These are phyloP conservation scores for Capreolus pygargus DNA, from an alignment of 2,113 vertebrate species.

Conservation along the genomic window DNA sequence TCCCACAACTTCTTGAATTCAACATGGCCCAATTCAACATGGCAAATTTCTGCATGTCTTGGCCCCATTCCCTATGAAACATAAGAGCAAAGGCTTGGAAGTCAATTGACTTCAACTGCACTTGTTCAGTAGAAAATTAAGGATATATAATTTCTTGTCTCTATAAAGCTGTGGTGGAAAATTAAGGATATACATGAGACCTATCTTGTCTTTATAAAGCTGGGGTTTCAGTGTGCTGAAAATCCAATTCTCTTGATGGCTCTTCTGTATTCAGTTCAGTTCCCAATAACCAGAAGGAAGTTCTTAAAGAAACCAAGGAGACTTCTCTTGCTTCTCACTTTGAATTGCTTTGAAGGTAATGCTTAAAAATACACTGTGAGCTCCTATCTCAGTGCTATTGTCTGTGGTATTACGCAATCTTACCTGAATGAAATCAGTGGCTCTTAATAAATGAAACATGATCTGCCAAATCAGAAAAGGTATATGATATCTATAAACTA, in stretches of 20 bases:
- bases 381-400: background rate
- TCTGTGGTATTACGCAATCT: background rate
- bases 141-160: constrained; percentile 50
- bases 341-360: background rate
- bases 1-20: background rate
- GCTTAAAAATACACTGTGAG: background rate
- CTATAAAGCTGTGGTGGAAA: constrained; percentile 16
- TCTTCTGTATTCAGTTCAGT: background rate
- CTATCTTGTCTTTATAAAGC: constrained; percentile 38
- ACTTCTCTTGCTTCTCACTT: background rate
- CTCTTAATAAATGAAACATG: background rate
- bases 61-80: constrained; percentile 51
- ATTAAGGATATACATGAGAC: constrained; percentile 67
- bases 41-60: background rate
- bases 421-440: background rate
- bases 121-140: constrained; percentile 58
- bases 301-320: background rate
- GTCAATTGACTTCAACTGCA: constrained; percentile 22
- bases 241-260: background rate
- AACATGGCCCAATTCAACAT: constrained; percentile 32
- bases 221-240: constrained; percentile 24
- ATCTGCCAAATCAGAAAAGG: background rate
- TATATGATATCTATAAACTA: background rate
- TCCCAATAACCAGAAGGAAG: background rate
- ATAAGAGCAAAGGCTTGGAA: constrained; percentile 66